These are phyloP conservation scores for Hydrozoanthus tunicans DNA, from an alignment of 64 coral and sea anemone genomes.

Conservation along the genomic window DNA sequence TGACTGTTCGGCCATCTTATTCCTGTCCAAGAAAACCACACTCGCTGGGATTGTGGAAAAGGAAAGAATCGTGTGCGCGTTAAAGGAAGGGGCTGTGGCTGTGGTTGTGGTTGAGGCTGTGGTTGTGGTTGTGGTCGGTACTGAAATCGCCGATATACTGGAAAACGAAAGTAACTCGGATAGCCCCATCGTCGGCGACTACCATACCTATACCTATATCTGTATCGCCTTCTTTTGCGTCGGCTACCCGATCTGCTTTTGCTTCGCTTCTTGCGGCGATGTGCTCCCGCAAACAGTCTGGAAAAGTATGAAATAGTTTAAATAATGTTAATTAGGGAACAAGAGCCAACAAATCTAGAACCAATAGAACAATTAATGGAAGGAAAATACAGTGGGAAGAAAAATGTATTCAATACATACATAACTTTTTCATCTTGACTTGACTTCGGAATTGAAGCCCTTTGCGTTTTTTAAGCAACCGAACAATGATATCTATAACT, in stretches of 20 bases:
- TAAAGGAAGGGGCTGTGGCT: background rate
- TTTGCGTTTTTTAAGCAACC: too few relatives aligned
- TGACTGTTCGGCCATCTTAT: background rate
- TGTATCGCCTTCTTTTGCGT: background rate
- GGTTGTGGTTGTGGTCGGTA: background rate
- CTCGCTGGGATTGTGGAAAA: background rate
- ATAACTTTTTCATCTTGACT: too few relatives aligned
- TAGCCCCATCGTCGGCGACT: background rate
- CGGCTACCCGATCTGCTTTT: background rate
- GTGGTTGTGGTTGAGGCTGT: background rate
- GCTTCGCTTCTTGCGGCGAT: slow-evolving; percentile 15
- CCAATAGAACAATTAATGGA: too few relatives aligned
- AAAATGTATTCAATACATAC: too few relatives aligned
- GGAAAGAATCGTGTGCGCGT: background rate
- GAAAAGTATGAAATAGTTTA: background rate
- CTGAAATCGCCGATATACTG: background rate
- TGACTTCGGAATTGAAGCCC: too few relatives aligned
- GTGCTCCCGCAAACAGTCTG: slow-evolving; percentile 13
- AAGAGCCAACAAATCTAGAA: too few relatives aligned
- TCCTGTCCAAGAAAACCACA: background rate
- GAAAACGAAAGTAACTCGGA: background rate
- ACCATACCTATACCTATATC: slow-evolving; percentile 10
- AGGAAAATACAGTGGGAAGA: too few relatives aligned
- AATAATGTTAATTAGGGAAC: background rate
- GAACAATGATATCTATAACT: too few relatives aligned